A percentile compares a stretch with the other conserved stretches of the same genome.
These are phyloP conservation scores for Parnassius mnemosyne DNA, from an alignment of 2,888 invertebrate genomes.

Conservation along the genomic window DNA sequence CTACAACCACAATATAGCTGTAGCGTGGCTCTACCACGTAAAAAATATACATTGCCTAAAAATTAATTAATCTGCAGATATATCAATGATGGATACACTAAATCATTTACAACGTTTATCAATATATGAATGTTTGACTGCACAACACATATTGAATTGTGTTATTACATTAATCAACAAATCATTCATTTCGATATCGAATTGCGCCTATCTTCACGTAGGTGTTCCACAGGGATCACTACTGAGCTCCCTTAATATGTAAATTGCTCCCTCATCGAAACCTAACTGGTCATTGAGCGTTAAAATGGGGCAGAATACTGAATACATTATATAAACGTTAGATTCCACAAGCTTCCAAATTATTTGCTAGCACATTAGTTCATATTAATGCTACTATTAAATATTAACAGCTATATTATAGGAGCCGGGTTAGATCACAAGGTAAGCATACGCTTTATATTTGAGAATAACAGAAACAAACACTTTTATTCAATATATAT, in stretches of 20 bases:
- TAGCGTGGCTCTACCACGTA: too few relatives aligned
- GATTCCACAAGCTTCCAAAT: conserved; percentile 24
- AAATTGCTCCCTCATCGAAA: conserved; percentile 52
- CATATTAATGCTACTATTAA: background rate
- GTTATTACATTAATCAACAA: conserved; percentile 41
- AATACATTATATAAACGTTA: conserved; percentile 36
- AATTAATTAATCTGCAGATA: too few relatives aligned
- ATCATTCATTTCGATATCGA: conserved; percentile 46
- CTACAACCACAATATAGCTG: too few relatives aligned
- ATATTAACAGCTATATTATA: too few relatives aligned
- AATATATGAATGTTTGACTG: background rate
- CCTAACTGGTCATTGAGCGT: conserved; percentile 53
- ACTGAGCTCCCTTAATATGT: conserved; percentile 49
- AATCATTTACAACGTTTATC: too few relatives aligned
- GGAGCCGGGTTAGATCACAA: too few relatives aligned
- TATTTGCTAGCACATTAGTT: conserved; percentile 9
- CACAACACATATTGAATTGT: conserved; percentile 11
- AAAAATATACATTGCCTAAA: too few relatives aligned
- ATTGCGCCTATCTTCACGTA: conserved; percentile 36
- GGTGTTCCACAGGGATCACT: conserved; percentile 41
- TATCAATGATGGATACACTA: too few relatives aligned
- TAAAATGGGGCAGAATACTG: conserved; percentile 44
- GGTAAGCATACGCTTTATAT: too few relatives aligned
- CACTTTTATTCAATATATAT: too few relatives aligned
- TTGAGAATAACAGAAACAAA: too few relatives aligned